These are phyloP conservation scores for Stramonita haemastoma DNA, from an alignment of 2,888 invertebrate genomes.

Conservation along the genomic window DNA sequence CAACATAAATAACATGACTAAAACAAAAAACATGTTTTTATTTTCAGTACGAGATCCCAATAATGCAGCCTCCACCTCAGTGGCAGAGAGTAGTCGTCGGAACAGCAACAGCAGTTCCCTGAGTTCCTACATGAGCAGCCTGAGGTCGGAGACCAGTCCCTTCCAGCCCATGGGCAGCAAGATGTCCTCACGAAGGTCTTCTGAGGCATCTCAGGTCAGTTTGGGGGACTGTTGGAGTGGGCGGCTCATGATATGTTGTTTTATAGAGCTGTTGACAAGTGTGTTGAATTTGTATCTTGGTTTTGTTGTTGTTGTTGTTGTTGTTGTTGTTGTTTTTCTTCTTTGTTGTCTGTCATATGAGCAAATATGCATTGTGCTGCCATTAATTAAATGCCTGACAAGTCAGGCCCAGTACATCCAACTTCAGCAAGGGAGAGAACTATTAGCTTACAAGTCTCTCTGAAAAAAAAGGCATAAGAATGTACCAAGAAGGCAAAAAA, in stretches of 20 bases:
- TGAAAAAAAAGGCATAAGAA: too few species aligned
- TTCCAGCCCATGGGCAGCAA: constrained; percentile 78
- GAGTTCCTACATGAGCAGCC: constrained; percentile 94
- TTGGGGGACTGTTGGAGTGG: neutral
- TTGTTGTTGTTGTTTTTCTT: neutral
- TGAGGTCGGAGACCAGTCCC: constrained; percentile 82
- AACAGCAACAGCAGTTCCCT: constrained; percentile 94
- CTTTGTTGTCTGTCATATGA: neutral
- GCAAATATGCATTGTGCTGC: too few species aligned
- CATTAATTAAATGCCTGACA: too few species aligned
- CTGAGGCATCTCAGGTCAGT: constrained; percentile 38
- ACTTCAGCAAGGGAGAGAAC: too few species aligned
- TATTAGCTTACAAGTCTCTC: too few species aligned
- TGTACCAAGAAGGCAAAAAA: too few species aligned
- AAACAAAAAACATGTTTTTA: neutral
- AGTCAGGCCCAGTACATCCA: too few species aligned
- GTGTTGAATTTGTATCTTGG: too few species aligned
- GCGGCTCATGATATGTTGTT: neutral
- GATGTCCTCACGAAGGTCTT: constrained; percentile 79
- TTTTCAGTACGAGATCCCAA: neutral
- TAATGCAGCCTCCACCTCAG: neutral
- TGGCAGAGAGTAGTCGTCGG: constrained; percentile 80
- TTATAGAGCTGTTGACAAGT: too few species aligned
- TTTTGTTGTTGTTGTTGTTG: neutral
- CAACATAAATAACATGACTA: neutral